Conservation (phyloP, 2,888 invertebrate genomes). For the Nemotelus nigrinus region DNA sequence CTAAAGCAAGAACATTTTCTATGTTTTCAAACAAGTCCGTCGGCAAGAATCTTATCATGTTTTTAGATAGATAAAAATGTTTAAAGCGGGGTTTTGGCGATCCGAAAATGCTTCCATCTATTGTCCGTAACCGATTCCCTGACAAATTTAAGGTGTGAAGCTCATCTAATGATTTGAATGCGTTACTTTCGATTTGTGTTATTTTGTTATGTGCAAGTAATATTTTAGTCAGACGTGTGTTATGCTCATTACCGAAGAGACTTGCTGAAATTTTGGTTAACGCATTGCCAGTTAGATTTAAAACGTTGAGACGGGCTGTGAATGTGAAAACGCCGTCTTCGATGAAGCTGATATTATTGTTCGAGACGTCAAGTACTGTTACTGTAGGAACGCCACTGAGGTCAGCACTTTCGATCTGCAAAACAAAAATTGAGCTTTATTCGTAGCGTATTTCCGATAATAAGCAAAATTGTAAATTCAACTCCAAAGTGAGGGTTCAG, state of each 20-base stretch:
- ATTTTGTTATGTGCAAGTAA: slow-evolving; percentile 58
- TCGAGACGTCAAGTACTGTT: slow-evolving; percentile 54
- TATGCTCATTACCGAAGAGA: slow-evolving; percentile 55
- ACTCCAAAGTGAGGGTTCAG: background rate
- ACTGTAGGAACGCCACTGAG: slow-evolving; percentile 55
- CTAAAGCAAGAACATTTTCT: slow-evolving; percentile 58
- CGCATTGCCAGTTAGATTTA: slow-evolving; percentile 56
- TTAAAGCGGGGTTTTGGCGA: slow-evolving; percentile 54
- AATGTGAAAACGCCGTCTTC: slow-evolving; percentile 54
- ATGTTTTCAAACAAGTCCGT: slow-evolving; percentile 57
- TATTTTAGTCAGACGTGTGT: slow-evolving; percentile 51
- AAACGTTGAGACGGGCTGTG: slow-evolving; percentile 54
- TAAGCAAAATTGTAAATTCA: background rate
- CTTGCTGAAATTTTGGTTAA: slow-evolving; percentile 55
- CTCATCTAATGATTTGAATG: slow-evolving; percentile 55
- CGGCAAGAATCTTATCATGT: slow-evolving; percentile 52
- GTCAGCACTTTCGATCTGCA: slow-evolving; percentile 54
- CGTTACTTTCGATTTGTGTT: slow-evolving; percentile 53
- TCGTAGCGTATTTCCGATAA: background rate
- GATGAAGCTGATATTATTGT: slow-evolving; percentile 54
- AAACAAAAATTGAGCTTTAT: background rate
- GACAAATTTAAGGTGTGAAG: slow-evolving; percentile 59
- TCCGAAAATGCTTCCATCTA: slow-evolving; percentile 57
- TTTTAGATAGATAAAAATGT: slow-evolving; percentile 56
- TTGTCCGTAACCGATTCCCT: slow-evolving; percentile 55